Base-by-base conservation (phyloP, 1,140 invertebrate species). In the Sesamia nonagrioides region DNA sequence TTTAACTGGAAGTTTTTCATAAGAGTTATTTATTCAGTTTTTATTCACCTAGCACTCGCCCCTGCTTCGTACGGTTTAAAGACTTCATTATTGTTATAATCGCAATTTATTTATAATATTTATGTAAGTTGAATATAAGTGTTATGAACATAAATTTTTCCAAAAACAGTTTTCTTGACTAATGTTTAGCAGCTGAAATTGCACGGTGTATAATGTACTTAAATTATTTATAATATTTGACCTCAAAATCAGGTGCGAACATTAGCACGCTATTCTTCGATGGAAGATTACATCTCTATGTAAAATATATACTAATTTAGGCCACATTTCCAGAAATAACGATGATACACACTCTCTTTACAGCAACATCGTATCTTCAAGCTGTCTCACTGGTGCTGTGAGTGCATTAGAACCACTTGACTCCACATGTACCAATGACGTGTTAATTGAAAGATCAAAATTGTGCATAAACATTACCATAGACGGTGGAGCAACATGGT, bases 391-490 rank as follows among this genome's bases (percentile, higher is more conserved):
- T 40, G 60, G 13, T 37, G 37, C n/a, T 42, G 35, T 48, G 11
- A 50, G 50, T 56, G 48, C 69, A 72, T 54, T 72, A 56, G 37
- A 33, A 45, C 50, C 71, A 74, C 71, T 56, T 72, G 21, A 72
- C 33, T 6, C 56, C 56, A 75, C 56, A 61, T 56, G 40, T 74
- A 61, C n/a, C 58, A 50, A 45, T 48, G 18, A 58, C 35, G 27
- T 63, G 73, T 17, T 75, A 63, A 75, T 75, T 50, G 73, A 61
- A 63, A 48, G 27, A 63, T 37, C 42, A 63, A 61, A 75, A 63
- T 63, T 75, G 27, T 50, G 42, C 58, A 50, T 61, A 63, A 48
- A 61, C 58, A 63, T 27, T 37, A 18, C 27, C 40, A 58, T 27
- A 3, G 21, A 33, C 27, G 54, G 3, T 27, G 17, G 21, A 21